These are phyloP conservation scores for Drosophila heteroneura DNA, from an alignment of 2,888 invertebrate genomes.

Conservation along the genomic window DNA sequence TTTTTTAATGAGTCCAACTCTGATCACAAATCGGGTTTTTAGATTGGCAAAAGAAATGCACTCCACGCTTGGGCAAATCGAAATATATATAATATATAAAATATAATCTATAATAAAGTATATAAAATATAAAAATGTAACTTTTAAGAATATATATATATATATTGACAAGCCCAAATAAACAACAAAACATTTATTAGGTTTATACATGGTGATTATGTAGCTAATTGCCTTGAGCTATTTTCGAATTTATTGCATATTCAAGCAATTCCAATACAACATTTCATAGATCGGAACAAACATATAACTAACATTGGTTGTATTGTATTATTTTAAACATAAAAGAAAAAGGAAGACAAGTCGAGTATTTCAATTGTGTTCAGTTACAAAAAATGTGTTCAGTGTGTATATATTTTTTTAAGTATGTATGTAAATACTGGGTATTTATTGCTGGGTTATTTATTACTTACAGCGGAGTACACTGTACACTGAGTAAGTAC, in stretches of 20 bases:
- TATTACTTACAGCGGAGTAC: conserved; percentile 33
- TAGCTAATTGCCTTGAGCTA: conserved; percentile 35
- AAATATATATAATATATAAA: not conserved
- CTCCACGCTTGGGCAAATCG: not conserved
- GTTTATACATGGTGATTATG: not conserved
- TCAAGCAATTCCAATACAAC: conserved; percentile 35
- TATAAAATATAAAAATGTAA: not conserved
- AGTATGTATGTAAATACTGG: conserved; percentile 4
- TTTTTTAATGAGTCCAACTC: conserved; percentile 40
- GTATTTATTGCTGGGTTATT: conserved; percentile 9
- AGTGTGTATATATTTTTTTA: conserved; percentile 11
- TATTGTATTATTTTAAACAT: conserved; percentile 9
- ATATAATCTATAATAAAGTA: not conserved
- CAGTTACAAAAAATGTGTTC: not conserved
- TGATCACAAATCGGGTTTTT: not conserved
- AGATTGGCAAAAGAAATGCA: conserved; percentile 1
- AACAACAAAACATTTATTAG: not conserved
- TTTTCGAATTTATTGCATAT: conserved; percentile 44
- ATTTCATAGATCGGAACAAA: conserved; percentile 18
- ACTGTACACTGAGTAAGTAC: conserved; percentile 32
- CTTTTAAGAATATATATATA: not conserved
- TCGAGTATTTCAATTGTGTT: conserved; percentile 10
- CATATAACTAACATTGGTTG: conserved; percentile 12
- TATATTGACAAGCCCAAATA: not conserved
- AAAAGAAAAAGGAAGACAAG: conserved; percentile 5